Percentiles rank a stretch among this genome's conserved stretches.
Evolutionary conservation across 1,140 invertebrate genomes (phyloP).

Genomic region (Pseudachorutes palmiensis): DNA sequence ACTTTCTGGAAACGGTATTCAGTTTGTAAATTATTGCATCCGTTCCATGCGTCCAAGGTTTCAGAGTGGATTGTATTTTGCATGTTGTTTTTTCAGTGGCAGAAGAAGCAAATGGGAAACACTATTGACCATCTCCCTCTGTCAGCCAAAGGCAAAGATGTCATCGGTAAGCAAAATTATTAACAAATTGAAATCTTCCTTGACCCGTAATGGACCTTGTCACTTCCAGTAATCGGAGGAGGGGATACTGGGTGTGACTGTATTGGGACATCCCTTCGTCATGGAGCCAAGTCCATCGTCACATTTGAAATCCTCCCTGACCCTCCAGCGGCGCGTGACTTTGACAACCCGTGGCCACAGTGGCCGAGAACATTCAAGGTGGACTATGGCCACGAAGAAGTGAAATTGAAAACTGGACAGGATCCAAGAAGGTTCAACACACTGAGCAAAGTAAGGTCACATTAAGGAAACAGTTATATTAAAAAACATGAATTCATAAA

Average conservation of each 20-base stretch:
- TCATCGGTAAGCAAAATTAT: slow-evolving; percentile 58
- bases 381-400: slow-evolving; percentile 98
- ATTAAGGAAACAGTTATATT: background rate
- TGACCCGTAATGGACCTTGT: too few relatives aligned
- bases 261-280: slow-evolving; percentile 91
- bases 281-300: slow-evolving; percentile 91
- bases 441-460: slow-evolving; percentile 63
- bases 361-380: slow-evolving; percentile 93
- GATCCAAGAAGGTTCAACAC: slow-evolving; percentile 92
- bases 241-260: slow-evolving; percentile 99
- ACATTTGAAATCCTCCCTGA: slow-evolving; percentile 96
- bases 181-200: too few relatives aligned
- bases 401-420: slow-evolving; percentile 77
- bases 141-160: slow-evolving; percentile 85
- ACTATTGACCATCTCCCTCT: slow-evolving; percentile 51
- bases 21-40: background rate
- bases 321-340: slow-evolving; percentile 66
- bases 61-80: too few relatives aligned
- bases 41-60: too few relatives aligned
- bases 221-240: slow-evolving; percentile 70
- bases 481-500: background rate
- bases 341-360: slow-evolving; percentile 96
- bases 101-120: slow-evolving; percentile 84
- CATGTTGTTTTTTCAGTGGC: slow-evolving; percentile 42
- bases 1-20: slow-evolving; percentile 71